A percentile compares a stretch with the other conserved stretches of the same genome.
These are phyloP conservation scores for Paramuricea clavata DNA, from an alignment of 92 coral and sea anemone genomes.

Conservation along the genomic window DNA sequence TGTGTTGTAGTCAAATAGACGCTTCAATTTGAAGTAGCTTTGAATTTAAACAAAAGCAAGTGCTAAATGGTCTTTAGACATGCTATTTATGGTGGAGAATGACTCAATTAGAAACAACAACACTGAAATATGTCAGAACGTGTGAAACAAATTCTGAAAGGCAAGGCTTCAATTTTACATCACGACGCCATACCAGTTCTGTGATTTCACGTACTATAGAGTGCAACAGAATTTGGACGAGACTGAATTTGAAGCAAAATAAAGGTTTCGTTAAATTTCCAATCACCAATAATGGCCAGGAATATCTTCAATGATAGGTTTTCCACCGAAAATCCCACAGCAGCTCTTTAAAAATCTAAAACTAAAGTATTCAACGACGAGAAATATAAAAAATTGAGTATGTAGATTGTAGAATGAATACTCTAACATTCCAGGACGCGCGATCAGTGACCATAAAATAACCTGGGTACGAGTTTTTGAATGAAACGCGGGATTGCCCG, in stretches of 20 bases:
- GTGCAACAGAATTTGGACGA: too few species aligned
- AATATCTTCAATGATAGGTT: not conserved
- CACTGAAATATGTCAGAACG: not conserved
- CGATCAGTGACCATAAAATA: not conserved
- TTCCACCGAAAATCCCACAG: not conserved
- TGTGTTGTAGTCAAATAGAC: not conserved
- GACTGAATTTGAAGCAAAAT: not conserved
- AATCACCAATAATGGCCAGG: not conserved
- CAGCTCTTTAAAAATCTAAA: not conserved
- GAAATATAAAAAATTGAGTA: not conserved
- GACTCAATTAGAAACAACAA: not conserved
- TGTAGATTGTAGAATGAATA: too few species aligned
- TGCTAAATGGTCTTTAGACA: not conserved
- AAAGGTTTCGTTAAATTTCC: not conserved
- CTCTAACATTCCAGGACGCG: not conserved
- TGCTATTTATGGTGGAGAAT: not conserved
- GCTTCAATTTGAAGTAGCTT: not conserved
- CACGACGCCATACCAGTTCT: not conserved
- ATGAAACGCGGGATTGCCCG: constrained; percentile 1
- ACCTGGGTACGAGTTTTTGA: not conserved
- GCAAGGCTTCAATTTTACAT: not conserved
- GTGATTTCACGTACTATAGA: too few species aligned
- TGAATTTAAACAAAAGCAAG: constrained; percentile 20
- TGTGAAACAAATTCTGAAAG: not conserved
- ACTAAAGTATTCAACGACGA: not conserved